A percentile compares a stretch with the other conserved stretches of the same genome.
These are phyloP conservation scores for Leucoraja ocellata DNA, from an alignment of 2,797 vertebrate species.

Conservation along the genomic window DNA sequence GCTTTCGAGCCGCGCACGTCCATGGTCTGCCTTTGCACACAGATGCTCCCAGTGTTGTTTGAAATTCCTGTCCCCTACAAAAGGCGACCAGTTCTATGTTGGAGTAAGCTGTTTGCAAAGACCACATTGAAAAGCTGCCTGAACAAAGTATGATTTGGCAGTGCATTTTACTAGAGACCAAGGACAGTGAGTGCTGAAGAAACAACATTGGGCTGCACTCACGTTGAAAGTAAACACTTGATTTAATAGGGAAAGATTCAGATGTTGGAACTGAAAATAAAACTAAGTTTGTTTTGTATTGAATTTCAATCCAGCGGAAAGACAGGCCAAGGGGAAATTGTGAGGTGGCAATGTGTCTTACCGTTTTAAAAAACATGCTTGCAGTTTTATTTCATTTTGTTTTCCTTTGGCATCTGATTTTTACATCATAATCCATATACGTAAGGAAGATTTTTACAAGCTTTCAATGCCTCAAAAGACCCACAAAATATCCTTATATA, in stretches of 20 bases:
- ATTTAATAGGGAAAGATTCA: conserved; percentile 26
- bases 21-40: not conserved
- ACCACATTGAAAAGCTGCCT: conserved; percentile 28
- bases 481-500: not conserved
- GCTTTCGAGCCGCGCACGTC: not conserved
- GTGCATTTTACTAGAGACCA: not conserved
- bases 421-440: not conserved
- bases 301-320: not conserved
- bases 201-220: conserved; percentile 11
- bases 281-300: not conserved
- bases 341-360: not conserved
- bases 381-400: not conserved
- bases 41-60: not conserved
- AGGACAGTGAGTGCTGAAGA: conserved; percentile 27
- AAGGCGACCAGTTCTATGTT: conserved; percentile 5
- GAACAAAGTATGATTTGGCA: conserved; percentile 31
- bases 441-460: not conserved
- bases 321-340: conserved; percentile 1
- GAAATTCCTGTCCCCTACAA: conserved; percentile 5
- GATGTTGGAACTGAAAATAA: conserved; percentile 30
- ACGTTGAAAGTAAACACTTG: not conserved
- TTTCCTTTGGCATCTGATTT: not conserved
- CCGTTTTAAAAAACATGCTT: not conserved
- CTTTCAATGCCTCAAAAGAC: not conserved
- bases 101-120: conserved; percentile 27